phyloP scores from a whole-genome alignment of 2,888 invertebrate genomes.

The Tanypteryx hageni region DNA sequence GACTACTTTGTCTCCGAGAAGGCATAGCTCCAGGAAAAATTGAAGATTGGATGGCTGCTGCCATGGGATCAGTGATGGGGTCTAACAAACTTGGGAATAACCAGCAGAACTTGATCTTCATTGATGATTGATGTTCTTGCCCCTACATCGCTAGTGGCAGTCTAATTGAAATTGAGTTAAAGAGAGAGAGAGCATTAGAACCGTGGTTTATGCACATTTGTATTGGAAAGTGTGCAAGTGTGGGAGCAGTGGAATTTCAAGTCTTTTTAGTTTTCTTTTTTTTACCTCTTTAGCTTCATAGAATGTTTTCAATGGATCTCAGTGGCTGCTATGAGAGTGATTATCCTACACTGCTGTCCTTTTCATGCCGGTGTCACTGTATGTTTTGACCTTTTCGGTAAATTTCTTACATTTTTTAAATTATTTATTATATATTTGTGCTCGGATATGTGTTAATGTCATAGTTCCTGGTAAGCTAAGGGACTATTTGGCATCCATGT shows the following conservation, averaged over 20 bases:
- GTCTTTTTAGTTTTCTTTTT: slow-evolving; percentile 20
- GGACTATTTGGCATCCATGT: slow-evolving; percentile 32
- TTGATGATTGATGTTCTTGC: slow-evolving; percentile 65
- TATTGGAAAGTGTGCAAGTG: not conserved
- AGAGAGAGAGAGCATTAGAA: not conserved
- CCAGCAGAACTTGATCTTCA: slow-evolving; percentile 65
- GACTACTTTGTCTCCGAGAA: not conserved
- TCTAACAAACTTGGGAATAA: slow-evolving; percentile 56
- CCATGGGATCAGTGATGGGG: slow-evolving; percentile 63
- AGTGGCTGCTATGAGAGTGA: slow-evolving; percentile 61
- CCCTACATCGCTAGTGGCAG: slow-evolving; percentile 40
- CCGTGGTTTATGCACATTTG: not conserved
- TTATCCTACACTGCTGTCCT: slow-evolving; percentile 58
- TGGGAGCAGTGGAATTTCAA: slow-evolving; percentile 41
- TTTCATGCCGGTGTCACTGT: slow-evolving; percentile 56
- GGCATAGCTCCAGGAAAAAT: slow-evolving; percentile 59
- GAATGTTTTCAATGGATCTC: slow-evolving; percentile 11
- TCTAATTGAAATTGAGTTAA: slow-evolving; percentile 29
- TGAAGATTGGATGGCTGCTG: slow-evolving; percentile 58
- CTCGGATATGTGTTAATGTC: slow-evolving; percentile 49
- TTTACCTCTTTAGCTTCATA: not conserved
- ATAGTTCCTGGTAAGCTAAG: slow-evolving; percentile 40
- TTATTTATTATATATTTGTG: slow-evolving; percentile 61
- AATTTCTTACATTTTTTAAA: slow-evolving; percentile 53
- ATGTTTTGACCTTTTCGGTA: slow-evolving; percentile 47